Conservation (phyloP, 1,140 invertebrate genomes). For the Limonius californicus region DNA sequence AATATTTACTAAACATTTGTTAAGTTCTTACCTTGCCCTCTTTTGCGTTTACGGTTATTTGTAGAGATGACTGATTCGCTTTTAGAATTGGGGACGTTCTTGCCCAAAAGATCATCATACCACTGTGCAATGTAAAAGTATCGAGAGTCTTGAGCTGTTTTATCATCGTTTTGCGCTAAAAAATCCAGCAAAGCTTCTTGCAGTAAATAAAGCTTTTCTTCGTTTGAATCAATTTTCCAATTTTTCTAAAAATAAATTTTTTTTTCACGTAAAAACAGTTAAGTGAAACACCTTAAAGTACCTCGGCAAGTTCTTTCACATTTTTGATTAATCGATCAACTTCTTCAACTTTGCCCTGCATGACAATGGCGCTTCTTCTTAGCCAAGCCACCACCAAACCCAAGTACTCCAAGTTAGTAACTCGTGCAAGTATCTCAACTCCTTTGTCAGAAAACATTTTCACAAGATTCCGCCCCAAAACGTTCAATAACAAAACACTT, state of each 20-base stretch:
- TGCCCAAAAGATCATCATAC: constrained; percentile 90
- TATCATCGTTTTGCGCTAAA: constrained; percentile 86
- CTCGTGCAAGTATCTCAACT: constrained; percentile 89
- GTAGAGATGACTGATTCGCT: constrained; percentile 77
- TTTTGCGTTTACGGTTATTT: constrained; percentile 51
- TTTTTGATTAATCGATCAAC: constrained; percentile 86
- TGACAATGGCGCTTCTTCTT: constrained; percentile 87
- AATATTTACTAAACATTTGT: no score
- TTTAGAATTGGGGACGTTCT: constrained; percentile 64
- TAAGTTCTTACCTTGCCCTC: no score
- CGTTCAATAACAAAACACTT: constrained; percentile 88
- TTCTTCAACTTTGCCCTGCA: constrained; percentile 81
- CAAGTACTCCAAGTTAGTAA: constrained; percentile 95
- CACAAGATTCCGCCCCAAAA: constrained; percentile 89
- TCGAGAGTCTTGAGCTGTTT: constrained; percentile 83
- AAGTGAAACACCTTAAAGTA: constrained; percentile 43
- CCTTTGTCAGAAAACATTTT: constrained; percentile 94
- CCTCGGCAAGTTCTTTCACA: constrained; percentile 56
- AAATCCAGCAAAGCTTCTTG: constrained; percentile 94
- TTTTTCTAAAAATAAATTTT: constrained; percentile 31
- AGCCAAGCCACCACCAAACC: constrained; percentile 94
- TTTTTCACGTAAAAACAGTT: not conserved
- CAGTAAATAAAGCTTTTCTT: constrained; percentile 83
- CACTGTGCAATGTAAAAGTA: constrained; percentile 97
- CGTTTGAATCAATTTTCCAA: constrained; percentile 66